Conservation (phyloP, 2,888 invertebrate genomes). For the Unio pictorum region DNA sequence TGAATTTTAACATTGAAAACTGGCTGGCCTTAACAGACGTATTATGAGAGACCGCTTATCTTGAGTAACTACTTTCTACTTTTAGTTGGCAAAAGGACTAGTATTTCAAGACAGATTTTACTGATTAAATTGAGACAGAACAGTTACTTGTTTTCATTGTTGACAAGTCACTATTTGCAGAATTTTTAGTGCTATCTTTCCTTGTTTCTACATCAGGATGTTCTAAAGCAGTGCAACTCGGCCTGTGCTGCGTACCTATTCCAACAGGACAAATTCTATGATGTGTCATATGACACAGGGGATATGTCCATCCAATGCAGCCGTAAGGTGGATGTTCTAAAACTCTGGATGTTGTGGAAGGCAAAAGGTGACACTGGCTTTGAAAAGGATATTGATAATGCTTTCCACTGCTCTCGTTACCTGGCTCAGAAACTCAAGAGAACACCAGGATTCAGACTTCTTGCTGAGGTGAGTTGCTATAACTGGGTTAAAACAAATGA, state of each 20-base stretch:
- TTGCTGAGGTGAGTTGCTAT: constrained; percentile 39
- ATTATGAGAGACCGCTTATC: too few species aligned
- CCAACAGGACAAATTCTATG: constrained; percentile 69
- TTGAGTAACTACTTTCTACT: too few species aligned
- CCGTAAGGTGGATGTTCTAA: constrained; percentile 64
- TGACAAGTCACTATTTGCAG: too few species aligned
- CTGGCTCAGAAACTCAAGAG: constrained; percentile 41
- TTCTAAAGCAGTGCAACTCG: constrained; percentile 56
- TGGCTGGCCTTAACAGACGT: too few species aligned
- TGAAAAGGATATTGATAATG: constrained; percentile 53
- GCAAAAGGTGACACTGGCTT: constrained; percentile 58
- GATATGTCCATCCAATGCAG: constrained; percentile 69
- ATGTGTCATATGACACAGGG: constrained; percentile 65
- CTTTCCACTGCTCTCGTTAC: constrained; percentile 55
- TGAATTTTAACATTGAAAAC: too few species aligned
- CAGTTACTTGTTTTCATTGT: too few species aligned
- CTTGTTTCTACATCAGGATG: constrained; percentile 33
- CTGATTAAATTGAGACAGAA: too few species aligned
- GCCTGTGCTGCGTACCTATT: constrained; percentile 64
- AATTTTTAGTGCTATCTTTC: too few species aligned
- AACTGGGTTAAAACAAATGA: neutral
- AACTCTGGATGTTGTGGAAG: constrained; percentile 67
- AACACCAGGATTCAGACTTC: constrained; percentile 55
- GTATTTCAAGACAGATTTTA: too few species aligned
- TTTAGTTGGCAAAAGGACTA: too few species aligned